Percentiles rank a stretch among this genome's conserved stretches.
Evolutionary conservation across 2,113 vertebrate species (phyloP).

Genomic region (Dromiciops gliroides): DNA sequence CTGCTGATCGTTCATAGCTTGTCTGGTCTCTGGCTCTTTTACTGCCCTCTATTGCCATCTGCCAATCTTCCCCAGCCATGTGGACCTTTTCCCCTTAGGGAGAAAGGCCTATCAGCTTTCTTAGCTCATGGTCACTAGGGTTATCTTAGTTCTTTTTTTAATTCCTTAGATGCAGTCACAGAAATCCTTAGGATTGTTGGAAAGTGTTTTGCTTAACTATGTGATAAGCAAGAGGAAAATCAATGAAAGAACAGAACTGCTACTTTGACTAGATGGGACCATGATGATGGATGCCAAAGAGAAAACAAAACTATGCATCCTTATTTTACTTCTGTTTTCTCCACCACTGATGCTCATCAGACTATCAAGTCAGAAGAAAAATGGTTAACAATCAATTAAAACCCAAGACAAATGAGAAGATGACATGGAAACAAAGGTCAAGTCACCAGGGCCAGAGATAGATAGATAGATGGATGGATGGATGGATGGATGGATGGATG

Average conservation of each 20-base stretch:
- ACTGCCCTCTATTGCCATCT: not conserved
- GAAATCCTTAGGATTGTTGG: not conserved
- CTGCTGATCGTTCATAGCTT: not conserved
- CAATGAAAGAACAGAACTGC: not conserved
- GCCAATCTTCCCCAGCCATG: not conserved
- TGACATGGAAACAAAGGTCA: no score
- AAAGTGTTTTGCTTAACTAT: not conserved
- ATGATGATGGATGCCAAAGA: not conserved
- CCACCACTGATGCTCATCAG: no score
- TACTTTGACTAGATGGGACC: not conserved
- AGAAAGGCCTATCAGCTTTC: not conserved
- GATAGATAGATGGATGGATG: not conserved
- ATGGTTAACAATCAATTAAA: no score
- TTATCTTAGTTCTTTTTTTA: not conserved
- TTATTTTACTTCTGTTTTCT: not conserved
- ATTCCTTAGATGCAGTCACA: not conserved
- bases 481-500: not conserved
- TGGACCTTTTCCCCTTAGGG: not conserved
- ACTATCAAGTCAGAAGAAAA: no score
- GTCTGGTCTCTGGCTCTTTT: not conserved
- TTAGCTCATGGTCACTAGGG: not conserved
- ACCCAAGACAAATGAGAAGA: no score
- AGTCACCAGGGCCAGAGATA: no score
- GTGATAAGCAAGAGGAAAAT: not conserved
- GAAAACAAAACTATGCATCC: not conserved